Evolutionary conservation across 2,113 vertebrate species (phyloP).

Genomic region (Butorides virescens): DNA sequence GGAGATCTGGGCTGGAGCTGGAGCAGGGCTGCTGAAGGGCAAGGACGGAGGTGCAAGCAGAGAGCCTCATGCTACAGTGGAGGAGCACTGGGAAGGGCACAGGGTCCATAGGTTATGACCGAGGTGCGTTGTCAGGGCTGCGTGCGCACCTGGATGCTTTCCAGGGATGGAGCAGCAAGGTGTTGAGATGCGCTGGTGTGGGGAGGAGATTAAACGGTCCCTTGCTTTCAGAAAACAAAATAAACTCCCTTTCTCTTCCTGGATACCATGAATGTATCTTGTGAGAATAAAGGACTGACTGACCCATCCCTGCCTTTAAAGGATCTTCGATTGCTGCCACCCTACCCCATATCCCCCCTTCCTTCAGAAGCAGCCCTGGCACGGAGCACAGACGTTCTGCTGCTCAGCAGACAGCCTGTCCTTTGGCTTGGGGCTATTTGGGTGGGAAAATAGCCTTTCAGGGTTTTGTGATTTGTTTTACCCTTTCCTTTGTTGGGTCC

Average conservation of each 20-base stretch:
- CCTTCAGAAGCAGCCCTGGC: neutral
- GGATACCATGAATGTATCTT: neutral
- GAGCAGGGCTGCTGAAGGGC: rapidly evolving
- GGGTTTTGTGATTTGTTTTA: slow-evolving; percentile 47
- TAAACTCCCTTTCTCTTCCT: neutral
- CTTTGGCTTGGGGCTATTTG: neutral
- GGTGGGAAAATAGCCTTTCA: neutral
- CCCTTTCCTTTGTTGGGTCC: slow-evolving; percentile 46
- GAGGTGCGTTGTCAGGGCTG: neutral
- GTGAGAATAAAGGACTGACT: neutral
- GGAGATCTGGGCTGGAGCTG: neutral
- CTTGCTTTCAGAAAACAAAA: neutral
- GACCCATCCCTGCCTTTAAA: neutral
- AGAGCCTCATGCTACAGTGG: neutral
- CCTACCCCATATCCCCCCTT: neutral
- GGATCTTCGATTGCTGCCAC: neutral
- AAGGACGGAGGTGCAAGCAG: neutral
- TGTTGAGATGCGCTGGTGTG: neutral
- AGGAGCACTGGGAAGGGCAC: neutral
- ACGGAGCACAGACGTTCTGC: rapidly evolving
- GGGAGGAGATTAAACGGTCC: neutral
- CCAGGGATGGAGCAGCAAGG: neutral
- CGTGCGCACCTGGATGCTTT: neutral
- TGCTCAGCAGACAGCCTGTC: neutral
- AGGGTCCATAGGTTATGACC: neutral